Evolutionary conservation across 1,140 invertebrate genomes (phyloP).

Genomic region (Lepidotrigona ventralis): DNA sequence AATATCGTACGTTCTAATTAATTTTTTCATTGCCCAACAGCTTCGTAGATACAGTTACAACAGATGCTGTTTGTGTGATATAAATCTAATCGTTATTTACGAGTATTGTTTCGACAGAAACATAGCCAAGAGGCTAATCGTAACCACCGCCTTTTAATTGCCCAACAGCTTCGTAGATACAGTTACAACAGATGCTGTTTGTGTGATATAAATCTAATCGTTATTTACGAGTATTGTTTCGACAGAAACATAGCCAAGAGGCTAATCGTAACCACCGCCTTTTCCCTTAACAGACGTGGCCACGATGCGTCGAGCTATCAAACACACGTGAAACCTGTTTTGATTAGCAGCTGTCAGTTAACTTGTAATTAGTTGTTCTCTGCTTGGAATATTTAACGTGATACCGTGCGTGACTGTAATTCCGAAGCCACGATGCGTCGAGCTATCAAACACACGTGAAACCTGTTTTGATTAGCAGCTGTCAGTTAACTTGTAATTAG

Average conservation of each 20-base stretch:
- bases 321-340: conserved; percentile 21
- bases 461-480: conserved; percentile 29
- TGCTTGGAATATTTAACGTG: not conserved
- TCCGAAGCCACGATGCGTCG: not conserved
- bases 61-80: conserved; percentile 27
- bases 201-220: conserved; percentile 42
- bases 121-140: not conserved
- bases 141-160: not conserved
- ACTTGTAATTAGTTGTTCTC: conserved; percentile 22
- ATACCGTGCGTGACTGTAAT: not conserved
- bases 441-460: not conserved
- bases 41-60: conserved; percentile 56
- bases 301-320: not conserved
- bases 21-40: conserved; percentile 36
- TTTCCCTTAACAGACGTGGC: not conserved
- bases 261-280: not conserved
- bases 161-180: conserved; percentile 40
- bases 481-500: conserved; percentile 23
- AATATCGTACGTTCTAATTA: conserved; percentile 47
- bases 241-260: not conserved
- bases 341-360: not conserved
- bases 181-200: conserved; percentile 53
- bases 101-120: conserved; percentile 27
- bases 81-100: conserved; percentile 47
- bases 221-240: conserved; percentile 34